Percentiles rank a stretch among this genome's conserved stretches.
phyloP scores from a whole-genome alignment of 2,888 invertebrate species.

The Cephalotes varians region DNA sequence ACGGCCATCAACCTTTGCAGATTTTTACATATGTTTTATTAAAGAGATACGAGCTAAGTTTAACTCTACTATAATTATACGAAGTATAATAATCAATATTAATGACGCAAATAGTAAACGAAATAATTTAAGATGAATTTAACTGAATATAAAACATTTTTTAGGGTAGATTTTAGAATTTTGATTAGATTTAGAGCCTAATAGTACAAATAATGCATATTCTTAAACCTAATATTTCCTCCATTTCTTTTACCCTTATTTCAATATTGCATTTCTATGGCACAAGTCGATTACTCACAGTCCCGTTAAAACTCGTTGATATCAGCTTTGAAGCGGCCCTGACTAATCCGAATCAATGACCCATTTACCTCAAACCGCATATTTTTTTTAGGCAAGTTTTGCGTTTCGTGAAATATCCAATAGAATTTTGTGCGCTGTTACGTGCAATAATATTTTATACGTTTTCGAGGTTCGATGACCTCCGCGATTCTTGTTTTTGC shows the following conservation, averaged over 20 bases:
- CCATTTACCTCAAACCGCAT: slow-evolving; percentile 71
- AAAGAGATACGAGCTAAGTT: neutral
- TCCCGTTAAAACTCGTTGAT: slow-evolving; percentile 80
- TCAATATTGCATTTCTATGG: slow-evolving; percentile 52
- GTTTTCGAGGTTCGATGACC: slow-evolving; percentile 17
- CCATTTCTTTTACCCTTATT: slow-evolving; percentile 24
- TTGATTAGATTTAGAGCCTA: neutral
- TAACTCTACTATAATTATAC: neutral
- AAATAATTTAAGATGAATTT: neutral
- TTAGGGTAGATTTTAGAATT: neutral
- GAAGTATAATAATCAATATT: slow-evolving; percentile 2
- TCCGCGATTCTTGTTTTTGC: slow-evolving; percentile 26
- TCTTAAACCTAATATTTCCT: slow-evolving; percentile 42
- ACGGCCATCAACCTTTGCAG: slow-evolving; percentile 20
- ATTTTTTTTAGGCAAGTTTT: slow-evolving; percentile 66
- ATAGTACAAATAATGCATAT: neutral
- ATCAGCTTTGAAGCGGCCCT: slow-evolving; percentile 64
- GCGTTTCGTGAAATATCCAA: slow-evolving; percentile 59
- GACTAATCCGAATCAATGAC: slow-evolving; percentile 76
- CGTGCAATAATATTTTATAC: slow-evolving; percentile 51
- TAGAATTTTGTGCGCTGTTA: slow-evolving; percentile 63
- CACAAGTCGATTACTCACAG: slow-evolving; percentile 80
- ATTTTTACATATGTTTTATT: neutral
- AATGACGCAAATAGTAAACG: neutral
- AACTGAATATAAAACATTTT: neutral